Evolutionary conservation across 2,113 vertebrate species (phyloP).

Genomic region (Sula dactylatra): DNA sequence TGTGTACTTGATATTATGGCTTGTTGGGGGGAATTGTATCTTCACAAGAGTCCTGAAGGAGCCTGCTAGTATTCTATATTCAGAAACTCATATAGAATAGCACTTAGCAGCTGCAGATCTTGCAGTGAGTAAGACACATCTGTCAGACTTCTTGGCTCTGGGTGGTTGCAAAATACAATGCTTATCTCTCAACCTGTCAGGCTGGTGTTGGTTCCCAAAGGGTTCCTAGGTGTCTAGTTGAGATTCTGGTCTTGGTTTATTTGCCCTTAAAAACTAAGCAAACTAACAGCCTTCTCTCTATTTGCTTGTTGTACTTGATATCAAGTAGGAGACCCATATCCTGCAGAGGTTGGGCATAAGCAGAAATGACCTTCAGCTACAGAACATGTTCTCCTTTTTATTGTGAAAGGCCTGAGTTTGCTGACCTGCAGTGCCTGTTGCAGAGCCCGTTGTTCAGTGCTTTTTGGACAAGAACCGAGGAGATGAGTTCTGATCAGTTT

Average conservation of each 20-base stretch:
- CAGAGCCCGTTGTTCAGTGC: background rate
- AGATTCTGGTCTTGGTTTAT: background rate
- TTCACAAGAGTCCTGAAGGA: background rate
- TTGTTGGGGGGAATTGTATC: background rate
- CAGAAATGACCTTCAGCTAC: background rate
- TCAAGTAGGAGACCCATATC: background rate
- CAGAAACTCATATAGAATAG: background rate
- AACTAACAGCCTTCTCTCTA: background rate
- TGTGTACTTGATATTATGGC: background rate
- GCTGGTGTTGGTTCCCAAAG: background rate
- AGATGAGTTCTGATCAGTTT: background rate
- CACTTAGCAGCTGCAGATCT: background rate
- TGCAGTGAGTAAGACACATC: background rate
- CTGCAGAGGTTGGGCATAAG: background rate
- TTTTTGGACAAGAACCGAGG: background rate
- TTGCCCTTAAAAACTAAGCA: background rate
- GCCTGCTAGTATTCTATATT: background rate
- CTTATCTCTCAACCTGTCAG: background rate
- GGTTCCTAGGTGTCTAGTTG: background rate
- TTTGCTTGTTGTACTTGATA: background rate
- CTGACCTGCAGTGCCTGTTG: background rate
- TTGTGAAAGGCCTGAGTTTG: background rate
- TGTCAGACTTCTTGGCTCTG: background rate
- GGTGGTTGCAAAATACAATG: fast-evolving
- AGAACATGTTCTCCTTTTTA: background rate